Conservation (phyloP, 2,888 invertebrate genomes). For the Catocala sponsa region DNA sequence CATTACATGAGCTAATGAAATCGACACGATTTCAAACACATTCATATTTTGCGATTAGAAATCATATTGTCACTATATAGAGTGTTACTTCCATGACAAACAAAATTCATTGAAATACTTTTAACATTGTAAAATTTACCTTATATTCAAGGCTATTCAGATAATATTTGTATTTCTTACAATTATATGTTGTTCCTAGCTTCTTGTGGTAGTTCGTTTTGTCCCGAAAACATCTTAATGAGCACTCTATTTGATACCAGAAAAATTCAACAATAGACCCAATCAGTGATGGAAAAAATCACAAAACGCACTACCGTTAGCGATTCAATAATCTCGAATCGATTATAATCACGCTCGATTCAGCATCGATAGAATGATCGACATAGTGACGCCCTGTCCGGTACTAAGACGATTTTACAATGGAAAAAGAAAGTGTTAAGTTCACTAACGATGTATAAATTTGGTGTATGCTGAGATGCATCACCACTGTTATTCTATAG, state of each 20-base stretch:
- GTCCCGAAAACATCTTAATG: constrained; percentile 59
- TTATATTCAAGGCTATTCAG: neutral
- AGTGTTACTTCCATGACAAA: no score
- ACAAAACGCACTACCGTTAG: constrained; percentile 62
- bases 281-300: constrained; percentile 69
- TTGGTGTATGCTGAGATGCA: constrained; percentile 63
- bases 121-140: neutral
- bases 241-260: constrained; percentile 56
- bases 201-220: constrained; percentile 10
- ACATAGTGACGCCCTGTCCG: constrained; percentile 79
- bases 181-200: constrained; percentile 1
- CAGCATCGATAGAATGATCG: constrained; percentile 75
- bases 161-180: neutral
- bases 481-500: constrained; percentile 56
- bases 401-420: constrained; percentile 69
- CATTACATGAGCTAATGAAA: no score
- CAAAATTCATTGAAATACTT: neutral
- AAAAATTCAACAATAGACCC: constrained; percentile 71
- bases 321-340: constrained; percentile 67
- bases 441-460: constrained; percentile 75
- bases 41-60: neutral
- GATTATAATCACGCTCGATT: constrained; percentile 81
- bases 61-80: neutral
- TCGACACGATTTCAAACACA: no score
- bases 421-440: constrained; percentile 81